Percentiles rank a stretch among this genome's conserved stretches.
phyloP scores from a whole-genome alignment of 2,888 invertebrate species.

The Phania funesta region DNA sequence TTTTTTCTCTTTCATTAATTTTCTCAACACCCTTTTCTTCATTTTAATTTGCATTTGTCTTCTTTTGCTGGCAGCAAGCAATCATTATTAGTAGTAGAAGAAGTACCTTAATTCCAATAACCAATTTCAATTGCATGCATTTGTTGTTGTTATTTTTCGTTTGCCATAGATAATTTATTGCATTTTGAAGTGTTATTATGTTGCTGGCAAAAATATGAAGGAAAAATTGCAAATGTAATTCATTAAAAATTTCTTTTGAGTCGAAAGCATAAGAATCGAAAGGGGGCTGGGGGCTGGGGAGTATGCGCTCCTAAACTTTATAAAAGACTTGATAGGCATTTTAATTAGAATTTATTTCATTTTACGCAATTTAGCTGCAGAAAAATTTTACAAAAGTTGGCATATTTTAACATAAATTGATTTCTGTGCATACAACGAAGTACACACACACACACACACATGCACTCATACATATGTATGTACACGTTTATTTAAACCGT shows the following conservation, averaged over 20 bases:
- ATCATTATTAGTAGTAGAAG: slow-evolving; percentile 1
- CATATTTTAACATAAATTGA: slow-evolving; percentile 67
- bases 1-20: background rate
- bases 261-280: slow-evolving; percentile 30
- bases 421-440: slow-evolving; percentile 25
- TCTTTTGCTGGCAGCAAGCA: slow-evolving; percentile 11
- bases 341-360: slow-evolving; percentile 68
- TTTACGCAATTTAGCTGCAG: slow-evolving; percentile 59
- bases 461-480: no score
- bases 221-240: slow-evolving; percentile 19
- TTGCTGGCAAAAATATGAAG: slow-evolving; percentile 33
- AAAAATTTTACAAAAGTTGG: slow-evolving; percentile 38
- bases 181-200: slow-evolving; percentile 68
- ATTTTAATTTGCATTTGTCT: background rate
- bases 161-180: slow-evolving; percentile 67
- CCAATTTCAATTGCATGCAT: slow-evolving; percentile 57
- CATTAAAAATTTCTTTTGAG: slow-evolving; percentile 45
- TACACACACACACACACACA: no score
- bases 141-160: slow-evolving; percentile 53
- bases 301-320: slow-evolving; percentile 9
- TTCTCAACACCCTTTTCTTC: slow-evolving; percentile 23
- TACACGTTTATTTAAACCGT: background rate
- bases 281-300: background rate
- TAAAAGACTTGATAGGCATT: slow-evolving; percentile 64
- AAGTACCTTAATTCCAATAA: slow-evolving; percentile 46